A percentile compares a stretch with the other conserved stretches of the same genome.
Evolutionary conservation across 2,113 vertebrate species (phyloP).

Genomic region (Pygoscelis adeliae): DNA sequence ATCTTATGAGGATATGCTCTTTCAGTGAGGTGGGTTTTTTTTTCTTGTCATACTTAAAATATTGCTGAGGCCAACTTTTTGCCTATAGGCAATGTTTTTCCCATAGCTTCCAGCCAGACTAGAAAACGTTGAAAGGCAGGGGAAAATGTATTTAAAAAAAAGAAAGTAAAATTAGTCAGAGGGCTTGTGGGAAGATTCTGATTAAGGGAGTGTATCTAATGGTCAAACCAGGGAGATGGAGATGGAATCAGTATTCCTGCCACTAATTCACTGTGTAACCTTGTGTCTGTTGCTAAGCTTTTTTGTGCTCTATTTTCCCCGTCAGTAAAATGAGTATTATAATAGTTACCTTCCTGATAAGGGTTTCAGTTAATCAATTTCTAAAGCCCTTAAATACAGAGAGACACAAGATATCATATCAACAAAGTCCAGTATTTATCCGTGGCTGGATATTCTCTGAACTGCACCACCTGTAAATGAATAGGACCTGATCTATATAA

Average conservation of each 20-base stretch:
- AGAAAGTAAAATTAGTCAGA: background rate
- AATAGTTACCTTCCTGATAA: slow-evolving; percentile 56
- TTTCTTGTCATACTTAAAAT: slow-evolving; percentile 14
- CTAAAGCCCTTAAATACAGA: slow-evolving; percentile 61
- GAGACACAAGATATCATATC: slow-evolving; percentile 48
- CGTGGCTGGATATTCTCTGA: slow-evolving; percentile 17
- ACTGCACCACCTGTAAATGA: background rate
- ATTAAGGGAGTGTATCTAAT: slow-evolving; percentile 21
- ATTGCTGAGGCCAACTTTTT: slow-evolving; percentile 48
- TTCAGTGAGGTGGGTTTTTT: background rate
- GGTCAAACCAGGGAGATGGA: slow-evolving; percentile 21
- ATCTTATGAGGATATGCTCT: background rate
- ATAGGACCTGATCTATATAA: background rate
- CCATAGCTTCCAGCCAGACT: background rate
- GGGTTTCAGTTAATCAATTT: slow-evolving; percentile 57
- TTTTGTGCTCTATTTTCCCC: slow-evolving; percentile 22
- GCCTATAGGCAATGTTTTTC: background rate
- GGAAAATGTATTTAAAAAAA: background rate
- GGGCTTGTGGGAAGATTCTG: slow-evolving; percentile 1
- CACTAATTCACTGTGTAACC: slow-evolving; percentile 51
- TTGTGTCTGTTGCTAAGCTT: background rate
- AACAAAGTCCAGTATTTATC: slow-evolving; percentile 41
- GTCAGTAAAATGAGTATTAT: slow-evolving; percentile 31
- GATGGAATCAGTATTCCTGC: slow-evolving; percentile 46
- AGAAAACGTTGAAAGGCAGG: background rate